phyloP scores from a whole-genome alignment of 2,888 invertebrate species.

The Blomia tropicalis region DNA sequence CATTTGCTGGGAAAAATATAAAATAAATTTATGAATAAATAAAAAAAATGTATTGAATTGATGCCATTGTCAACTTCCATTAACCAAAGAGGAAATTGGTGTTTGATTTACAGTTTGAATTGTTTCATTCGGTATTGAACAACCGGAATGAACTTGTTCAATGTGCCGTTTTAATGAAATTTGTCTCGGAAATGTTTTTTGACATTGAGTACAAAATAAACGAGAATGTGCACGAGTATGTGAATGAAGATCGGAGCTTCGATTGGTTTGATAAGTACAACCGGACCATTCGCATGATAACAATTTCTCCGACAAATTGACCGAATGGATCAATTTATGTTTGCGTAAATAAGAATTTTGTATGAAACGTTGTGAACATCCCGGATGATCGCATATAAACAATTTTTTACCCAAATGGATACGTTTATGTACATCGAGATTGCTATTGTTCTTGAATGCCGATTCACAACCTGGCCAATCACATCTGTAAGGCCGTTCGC shows the following conservation, averaged over 20 bases:
- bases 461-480: conserved; percentile 24
- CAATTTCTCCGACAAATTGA: conserved; percentile 19
- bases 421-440: conserved; percentile 16
- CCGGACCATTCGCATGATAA: conserved; percentile 19
- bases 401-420: conserved; percentile 16
- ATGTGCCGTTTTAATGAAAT: conserved; percentile 12
- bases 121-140: no score
- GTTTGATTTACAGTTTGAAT: no score
- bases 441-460: conserved; percentile 17
- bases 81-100: no score
- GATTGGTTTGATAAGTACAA: conserved; percentile 15
- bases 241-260: conserved; percentile 13
- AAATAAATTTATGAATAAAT: no score
- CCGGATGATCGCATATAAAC: conserved; percentile 21
- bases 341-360: conserved; percentile 17
- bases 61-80: no score
- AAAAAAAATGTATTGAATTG: no score
- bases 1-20: no score
- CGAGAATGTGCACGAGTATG: conserved; percentile 17
- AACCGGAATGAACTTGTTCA: neutral
- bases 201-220: conserved; percentile 17
- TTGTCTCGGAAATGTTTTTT: neutral
- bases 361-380: conserved; percentile 14
- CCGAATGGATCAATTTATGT: conserved; percentile 20
- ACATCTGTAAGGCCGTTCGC: conserved; percentile 19